phyloP scores from a whole-genome alignment of 2,113 vertebrate species.

The Cryptotis parvus region DNA sequence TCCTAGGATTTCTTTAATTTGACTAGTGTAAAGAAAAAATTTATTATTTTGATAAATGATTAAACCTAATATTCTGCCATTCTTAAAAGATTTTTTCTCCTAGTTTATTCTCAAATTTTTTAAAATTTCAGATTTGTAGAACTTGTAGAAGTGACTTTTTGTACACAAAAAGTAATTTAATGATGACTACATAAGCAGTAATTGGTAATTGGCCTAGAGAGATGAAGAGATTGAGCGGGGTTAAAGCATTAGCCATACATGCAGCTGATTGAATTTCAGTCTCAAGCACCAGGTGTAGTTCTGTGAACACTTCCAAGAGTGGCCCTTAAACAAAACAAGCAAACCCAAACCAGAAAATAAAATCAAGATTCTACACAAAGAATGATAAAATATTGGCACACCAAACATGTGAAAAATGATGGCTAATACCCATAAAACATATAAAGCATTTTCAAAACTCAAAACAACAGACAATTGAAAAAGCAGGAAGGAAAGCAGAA shows the following conservation, averaged over 20 bases:
- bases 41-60: background rate
- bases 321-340: conserved; percentile 32
- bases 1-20: conserved; percentile 45
- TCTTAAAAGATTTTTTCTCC: background rate
- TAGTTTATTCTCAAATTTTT: background rate
- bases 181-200: background rate
- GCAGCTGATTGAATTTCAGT: no score
- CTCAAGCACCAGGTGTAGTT: conserved; percentile 12
- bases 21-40: background rate
- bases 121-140: background rate
- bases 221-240: no score
- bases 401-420: no score
- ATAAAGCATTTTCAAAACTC: no score
- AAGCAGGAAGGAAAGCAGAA: no score
- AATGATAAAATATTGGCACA: no score
- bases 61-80: background rate
- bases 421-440: no score
- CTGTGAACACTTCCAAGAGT: no score
- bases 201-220: background rate
- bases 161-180: background rate
- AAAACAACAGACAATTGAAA: no score
- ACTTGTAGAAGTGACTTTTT: background rate
- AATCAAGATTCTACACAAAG: no score
- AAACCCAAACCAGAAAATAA: no score
- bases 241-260: no score